These are phyloP conservation scores for Chionis minor DNA, from an alignment of 2,113 vertebrate species.

Conservation along the genomic window DNA sequence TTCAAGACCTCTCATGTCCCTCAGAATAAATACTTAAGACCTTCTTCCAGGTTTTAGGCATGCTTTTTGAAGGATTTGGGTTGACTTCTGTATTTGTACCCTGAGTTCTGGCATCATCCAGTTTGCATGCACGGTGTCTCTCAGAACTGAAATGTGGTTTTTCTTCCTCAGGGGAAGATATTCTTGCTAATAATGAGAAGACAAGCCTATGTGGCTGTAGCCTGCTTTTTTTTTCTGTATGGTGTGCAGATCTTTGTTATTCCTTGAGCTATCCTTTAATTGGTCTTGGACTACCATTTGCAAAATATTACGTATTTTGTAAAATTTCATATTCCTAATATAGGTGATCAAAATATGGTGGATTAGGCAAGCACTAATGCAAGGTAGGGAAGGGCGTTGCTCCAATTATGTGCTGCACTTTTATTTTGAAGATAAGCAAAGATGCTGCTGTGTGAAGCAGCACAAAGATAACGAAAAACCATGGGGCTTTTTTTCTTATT, in stretches of 20 bases:
- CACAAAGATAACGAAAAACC: background rate
- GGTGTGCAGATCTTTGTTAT: background rate
- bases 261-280: background rate
- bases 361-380: background rate
- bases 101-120: background rate
- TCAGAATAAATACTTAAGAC: background rate
- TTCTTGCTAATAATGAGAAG: background rate
- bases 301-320: background rate
- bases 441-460: background rate
- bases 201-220: background rate
- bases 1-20: background rate
- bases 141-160: background rate
- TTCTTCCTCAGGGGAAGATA: background rate
- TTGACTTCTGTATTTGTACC: background rate
- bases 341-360: background rate
- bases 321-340: background rate
- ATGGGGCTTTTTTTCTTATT: accelerated
- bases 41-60: background rate
- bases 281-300: background rate
- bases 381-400: background rate
- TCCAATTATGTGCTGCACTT: background rate
- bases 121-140: background rate
- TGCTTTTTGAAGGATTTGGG: background rate
- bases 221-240: background rate
- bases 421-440: background rate